These are phyloP conservation scores for Thryonomys swinderianus DNA, from an alignment of 2,113 vertebrate species.

Conservation along the genomic window DNA sequence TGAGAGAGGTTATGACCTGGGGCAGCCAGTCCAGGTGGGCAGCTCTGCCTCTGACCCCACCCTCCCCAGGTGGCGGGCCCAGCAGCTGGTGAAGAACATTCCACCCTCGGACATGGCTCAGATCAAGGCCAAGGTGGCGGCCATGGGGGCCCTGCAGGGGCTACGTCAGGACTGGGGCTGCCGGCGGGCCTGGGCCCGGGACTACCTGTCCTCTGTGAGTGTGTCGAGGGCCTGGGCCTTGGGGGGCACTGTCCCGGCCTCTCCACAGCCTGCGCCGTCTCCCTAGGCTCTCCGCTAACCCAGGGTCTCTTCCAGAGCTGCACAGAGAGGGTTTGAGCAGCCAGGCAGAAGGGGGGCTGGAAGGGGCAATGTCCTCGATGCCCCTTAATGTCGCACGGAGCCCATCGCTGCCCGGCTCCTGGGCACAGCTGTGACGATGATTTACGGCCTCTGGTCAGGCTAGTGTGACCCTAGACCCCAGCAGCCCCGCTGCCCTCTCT, in stretches of 20 bases:
- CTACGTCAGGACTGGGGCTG: conserved; percentile 92
- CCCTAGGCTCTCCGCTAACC: background rate
- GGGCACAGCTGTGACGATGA: rapidly evolving
- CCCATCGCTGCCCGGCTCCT: background rate
- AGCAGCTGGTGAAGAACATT: conserved; percentile 95
- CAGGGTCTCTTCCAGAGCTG: background rate
- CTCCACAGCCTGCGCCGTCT: too few species aligned
- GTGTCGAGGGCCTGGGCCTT: rapidly evolving
- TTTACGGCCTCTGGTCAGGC: rapidly evolving
- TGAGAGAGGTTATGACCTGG: background rate
- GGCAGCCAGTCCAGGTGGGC: background rate
- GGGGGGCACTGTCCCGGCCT: background rate
- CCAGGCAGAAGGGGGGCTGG: background rate
- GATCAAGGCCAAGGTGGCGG: conserved; percentile 94
- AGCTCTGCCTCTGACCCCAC: background rate
- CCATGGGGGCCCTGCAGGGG: conserved; percentile 87
- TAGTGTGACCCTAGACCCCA: background rate
- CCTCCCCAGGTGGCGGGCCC: conserved; percentile 92
- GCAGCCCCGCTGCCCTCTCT: background rate
- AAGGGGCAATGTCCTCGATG: background rate
- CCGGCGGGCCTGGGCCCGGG: conserved; percentile 88
- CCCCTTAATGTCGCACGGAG: background rate
- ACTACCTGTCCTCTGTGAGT: conserved; percentile 94
- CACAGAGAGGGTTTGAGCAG: background rate
- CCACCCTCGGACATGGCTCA: conserved; percentile 94